A percentile compares a stretch with the other conserved stretches of the same genome.
Conservation (phyloP, 2,797 vertebrate species). For the Chelonia mydas region DNA sequence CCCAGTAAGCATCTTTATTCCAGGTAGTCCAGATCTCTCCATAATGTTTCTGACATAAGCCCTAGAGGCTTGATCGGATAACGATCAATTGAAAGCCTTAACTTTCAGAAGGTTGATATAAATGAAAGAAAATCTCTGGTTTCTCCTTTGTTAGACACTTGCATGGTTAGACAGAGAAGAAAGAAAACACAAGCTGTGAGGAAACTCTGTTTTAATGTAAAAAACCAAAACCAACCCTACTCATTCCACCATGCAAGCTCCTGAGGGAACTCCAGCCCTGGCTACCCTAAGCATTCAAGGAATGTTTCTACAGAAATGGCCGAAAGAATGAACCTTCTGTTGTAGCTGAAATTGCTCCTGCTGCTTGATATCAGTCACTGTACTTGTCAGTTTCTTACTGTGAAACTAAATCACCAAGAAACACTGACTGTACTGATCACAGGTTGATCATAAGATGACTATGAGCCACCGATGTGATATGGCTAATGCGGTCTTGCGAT, state of each 20-base stretch:
- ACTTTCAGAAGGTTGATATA: not conserved
- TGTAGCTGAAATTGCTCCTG: not conserved
- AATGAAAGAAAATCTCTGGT: not conserved
- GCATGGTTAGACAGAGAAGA: not conserved
- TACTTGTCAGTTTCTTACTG: not conserved
- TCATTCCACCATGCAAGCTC: not conserved
- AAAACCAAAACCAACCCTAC: not conserved
- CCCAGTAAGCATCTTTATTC: not conserved
- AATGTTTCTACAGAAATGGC: not conserved
- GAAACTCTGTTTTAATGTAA: not conserved
- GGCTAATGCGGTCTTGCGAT: too few species aligned
- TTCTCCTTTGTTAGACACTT: not conserved
- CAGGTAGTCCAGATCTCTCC: not conserved
- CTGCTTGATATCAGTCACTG: not conserved
- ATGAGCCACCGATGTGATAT: too few species aligned
- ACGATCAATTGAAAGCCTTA: not conserved
- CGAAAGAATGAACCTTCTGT: not conserved
- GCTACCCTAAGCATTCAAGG: not conserved
- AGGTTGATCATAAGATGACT: too few species aligned
- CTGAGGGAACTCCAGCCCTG: rapidly evolving
- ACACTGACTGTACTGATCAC: not conserved
- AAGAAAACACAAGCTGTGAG: not conserved
- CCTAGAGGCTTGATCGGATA: not conserved
- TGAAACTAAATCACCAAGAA: not conserved
- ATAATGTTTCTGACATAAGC: not conserved